Conservation (phyloP, 2,113 vertebrate species). For the Nettapus auritus region DNA sequence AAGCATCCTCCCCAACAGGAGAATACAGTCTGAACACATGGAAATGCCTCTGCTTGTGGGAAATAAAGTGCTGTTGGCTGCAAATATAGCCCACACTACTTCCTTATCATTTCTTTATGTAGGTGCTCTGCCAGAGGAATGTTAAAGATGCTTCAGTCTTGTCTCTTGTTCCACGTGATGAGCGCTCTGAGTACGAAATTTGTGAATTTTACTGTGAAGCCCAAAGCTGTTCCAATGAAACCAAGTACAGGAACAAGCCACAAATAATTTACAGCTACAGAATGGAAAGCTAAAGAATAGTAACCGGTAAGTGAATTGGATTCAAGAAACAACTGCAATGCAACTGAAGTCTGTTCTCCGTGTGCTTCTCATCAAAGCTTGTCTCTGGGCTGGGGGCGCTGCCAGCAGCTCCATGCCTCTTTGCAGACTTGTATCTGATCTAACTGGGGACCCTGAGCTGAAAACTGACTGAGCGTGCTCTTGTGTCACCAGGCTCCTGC, state of each 20-base stretch:
- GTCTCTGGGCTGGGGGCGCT: neutral
- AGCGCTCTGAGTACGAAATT: neutral
- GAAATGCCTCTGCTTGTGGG: conserved; percentile 22
- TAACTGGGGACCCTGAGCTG: neutral
- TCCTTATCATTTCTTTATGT: neutral
- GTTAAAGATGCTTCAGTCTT: neutral
- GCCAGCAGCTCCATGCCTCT: fast-evolving
- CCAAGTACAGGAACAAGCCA: neutral
- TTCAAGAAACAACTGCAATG: neutral
- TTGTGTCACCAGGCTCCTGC: neutral
- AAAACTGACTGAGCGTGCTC: neutral
- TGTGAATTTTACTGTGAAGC: neutral
- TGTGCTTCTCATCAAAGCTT: neutral
- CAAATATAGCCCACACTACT: conserved; percentile 3
- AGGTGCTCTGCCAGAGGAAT: neutral
- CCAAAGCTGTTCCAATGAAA: conserved; percentile 5
- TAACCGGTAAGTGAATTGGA: neutral
- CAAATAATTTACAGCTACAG: neutral
- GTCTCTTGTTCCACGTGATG: neutral
- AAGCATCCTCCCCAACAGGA: neutral
- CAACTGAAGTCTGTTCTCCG: neutral
- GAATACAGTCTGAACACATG: neutral
- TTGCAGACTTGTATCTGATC: neutral
- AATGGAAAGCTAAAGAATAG: neutral
- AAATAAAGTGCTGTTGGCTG: neutral